A percentile compares a stretch with the other conserved stretches of the same genome.
phyloP scores from a whole-genome alignment of 2,888 invertebrate species.

The Therioaphis trifolii region DNA sequence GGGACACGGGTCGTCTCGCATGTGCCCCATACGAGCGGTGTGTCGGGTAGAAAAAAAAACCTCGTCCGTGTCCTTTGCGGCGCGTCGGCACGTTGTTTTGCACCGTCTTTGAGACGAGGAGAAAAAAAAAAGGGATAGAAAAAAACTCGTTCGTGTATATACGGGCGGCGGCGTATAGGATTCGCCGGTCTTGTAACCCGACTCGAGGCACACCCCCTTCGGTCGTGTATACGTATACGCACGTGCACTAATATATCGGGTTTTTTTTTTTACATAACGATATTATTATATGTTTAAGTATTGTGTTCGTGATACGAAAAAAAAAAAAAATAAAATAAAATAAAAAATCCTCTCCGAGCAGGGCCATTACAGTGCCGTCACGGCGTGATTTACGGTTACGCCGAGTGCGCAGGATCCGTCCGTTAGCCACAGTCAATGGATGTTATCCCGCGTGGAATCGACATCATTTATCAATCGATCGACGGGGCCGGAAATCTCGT shows the following conservation, averaged over 20 bases:
- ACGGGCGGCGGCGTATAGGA: neutral
- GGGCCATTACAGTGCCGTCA: no score
- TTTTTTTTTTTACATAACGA: neutral
- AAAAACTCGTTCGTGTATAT: neutral
- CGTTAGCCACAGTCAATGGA: no score
- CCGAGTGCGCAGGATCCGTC: no score
- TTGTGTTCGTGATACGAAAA: neutral
- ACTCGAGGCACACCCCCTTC: conserved; percentile 46
- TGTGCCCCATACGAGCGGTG: neutral
- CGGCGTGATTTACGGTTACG: no score
- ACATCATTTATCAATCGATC: no score
- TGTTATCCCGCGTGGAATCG: no score
- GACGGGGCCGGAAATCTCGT: no score
- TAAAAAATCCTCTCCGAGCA: no score
- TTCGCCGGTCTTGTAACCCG: conserved; percentile 7
- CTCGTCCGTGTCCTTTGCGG: neutral
- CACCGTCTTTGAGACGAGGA: neutral
- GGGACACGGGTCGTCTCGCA: neutral
- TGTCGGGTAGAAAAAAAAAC: neutral
- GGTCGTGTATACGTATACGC: neutral
- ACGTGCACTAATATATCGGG: neutral
- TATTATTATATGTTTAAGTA: neutral
- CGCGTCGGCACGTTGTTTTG: neutral
- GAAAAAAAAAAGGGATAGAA: neutral
- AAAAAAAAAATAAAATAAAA: no score